Conservation (phyloP, 2,888 invertebrate genomes). For the Portevinia maculata region DNA sequence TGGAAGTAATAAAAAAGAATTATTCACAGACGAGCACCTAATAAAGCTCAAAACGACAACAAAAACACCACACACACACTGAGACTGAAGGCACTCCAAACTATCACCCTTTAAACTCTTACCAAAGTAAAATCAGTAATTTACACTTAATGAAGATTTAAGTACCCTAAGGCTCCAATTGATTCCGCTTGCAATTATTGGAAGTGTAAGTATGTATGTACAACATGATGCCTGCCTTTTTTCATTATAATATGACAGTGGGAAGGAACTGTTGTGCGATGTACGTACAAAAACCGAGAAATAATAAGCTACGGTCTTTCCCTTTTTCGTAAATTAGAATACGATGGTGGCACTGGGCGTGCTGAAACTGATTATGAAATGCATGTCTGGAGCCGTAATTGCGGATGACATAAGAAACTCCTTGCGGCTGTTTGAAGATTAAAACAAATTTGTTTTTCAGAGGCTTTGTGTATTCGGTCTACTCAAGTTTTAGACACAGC, state of each 20-base stretch:
- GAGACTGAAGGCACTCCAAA: background rate
- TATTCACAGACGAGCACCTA: constrained; percentile 68
- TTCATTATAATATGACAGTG: constrained; percentile 16
- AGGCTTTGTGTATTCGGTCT: no score
- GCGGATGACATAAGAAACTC: background rate
- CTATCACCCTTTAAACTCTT: constrained; percentile 2
- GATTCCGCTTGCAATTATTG: constrained; percentile 31
- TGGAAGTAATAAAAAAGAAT: constrained; percentile 65
- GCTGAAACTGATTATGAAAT: constrained; percentile 22
- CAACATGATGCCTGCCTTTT: constrained; percentile 13
- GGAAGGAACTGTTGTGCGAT: background rate
- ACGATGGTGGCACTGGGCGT: constrained; percentile 32
- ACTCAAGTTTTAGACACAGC: no score
- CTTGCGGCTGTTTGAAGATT: background rate
- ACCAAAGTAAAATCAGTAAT: constrained; percentile 52
- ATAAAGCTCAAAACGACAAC: constrained; percentile 51
- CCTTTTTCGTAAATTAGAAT: constrained; percentile 22
- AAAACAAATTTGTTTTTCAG: no score
- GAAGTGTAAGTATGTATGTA: constrained; percentile 11
- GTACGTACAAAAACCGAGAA: constrained; percentile 23
- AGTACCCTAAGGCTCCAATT: constrained; percentile 63
- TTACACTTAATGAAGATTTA: constrained; percentile 72
- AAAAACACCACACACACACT: constrained; percentile 30
- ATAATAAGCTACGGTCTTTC: constrained; percentile 57
- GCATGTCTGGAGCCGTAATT: background rate